Evolutionary conservation across 2,797 vertebrate species (phyloP).

Genomic region (Peromyscus attwateri): DNA sequence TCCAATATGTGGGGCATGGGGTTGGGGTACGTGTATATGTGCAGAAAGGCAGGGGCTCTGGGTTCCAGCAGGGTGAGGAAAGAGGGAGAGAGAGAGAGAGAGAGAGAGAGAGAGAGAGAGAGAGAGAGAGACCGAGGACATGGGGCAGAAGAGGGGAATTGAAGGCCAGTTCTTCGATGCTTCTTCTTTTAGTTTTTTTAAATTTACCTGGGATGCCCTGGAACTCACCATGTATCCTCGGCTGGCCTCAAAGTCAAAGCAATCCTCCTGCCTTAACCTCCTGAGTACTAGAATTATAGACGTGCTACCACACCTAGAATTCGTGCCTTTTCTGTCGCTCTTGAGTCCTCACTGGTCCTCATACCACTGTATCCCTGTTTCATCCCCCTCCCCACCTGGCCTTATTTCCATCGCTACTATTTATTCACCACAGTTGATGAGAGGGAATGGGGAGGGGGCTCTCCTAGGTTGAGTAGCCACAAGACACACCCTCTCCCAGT

Average conservation of each 20-base stretch:
- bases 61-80: too few species aligned
- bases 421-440: too few species aligned
- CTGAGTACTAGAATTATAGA: background rate
- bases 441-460: background rate
- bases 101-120: too few species aligned
- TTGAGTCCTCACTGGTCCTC: background rate
- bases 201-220: background rate
- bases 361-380: background rate
- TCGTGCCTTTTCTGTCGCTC: background rate
- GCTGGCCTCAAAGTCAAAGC: background rate
- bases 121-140: background rate
- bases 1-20: accelerated
- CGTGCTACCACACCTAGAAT: background rate
- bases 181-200: background rate
- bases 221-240: background rate
- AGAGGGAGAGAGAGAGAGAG: background rate
- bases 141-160: too few species aligned
- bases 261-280: background rate
- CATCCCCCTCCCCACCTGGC: accelerated
- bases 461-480: too few species aligned
- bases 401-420: background rate
- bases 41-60: background rate
- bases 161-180: background rate
- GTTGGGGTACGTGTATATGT: background rate
- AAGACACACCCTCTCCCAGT: accelerated